Percentiles rank a stretch among this genome's conserved stretches.
Evolutionary conservation across 1,140 invertebrate species (phyloP).

Genomic region (Pseudomyrmex sp.): DNA sequence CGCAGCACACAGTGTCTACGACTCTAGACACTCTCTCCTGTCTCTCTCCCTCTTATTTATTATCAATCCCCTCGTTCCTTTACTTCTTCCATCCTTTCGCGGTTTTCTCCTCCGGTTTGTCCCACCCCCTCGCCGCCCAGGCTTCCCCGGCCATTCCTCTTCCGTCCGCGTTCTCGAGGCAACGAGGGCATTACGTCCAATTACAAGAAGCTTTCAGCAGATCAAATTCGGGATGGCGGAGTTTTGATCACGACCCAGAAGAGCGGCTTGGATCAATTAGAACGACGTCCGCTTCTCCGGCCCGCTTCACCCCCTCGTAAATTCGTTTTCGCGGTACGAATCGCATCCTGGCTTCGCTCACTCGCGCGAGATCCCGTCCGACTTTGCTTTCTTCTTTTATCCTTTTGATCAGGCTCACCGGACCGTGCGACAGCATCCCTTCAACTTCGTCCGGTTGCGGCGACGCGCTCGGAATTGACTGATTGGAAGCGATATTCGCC

Average conservation of each 20-base stretch:
- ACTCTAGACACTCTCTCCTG: constrained; percentile 41
- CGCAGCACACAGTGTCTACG: constrained; percentile 65
- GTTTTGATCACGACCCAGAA: constrained; percentile 78
- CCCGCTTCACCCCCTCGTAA: constrained; percentile 32
- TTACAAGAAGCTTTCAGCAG: constrained; percentile 78
- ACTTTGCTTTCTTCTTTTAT: constrained; percentile 67
- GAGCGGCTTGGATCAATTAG: constrained; percentile 71
- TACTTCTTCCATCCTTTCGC: constrained; percentile 3
- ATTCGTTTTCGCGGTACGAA: constrained; percentile 65
- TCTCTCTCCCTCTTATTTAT: constrained; percentile 57
- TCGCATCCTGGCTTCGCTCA: neutral
- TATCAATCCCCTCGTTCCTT: neutral
- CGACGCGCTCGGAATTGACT: constrained; percentile 39
- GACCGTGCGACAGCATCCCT: constrained; percentile 37
- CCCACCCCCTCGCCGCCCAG: neutral
- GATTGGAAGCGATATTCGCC: constrained; percentile 55
- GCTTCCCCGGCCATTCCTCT: neutral
- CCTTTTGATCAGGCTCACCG: constrained; percentile 65
- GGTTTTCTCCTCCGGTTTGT: constrained; percentile 43
- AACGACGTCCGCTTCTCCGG: constrained; percentile 22
- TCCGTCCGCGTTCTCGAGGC: constrained; percentile 24
- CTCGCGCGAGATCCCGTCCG: constrained; percentile 23
- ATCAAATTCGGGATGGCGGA: constrained; percentile 75
- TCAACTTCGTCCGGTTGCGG: constrained; percentile 56
- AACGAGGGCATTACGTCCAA: constrained; percentile 72